phyloP scores from a whole-genome alignment of 2,797 vertebrate species.

The Acrocephalus scirpaceus region DNA sequence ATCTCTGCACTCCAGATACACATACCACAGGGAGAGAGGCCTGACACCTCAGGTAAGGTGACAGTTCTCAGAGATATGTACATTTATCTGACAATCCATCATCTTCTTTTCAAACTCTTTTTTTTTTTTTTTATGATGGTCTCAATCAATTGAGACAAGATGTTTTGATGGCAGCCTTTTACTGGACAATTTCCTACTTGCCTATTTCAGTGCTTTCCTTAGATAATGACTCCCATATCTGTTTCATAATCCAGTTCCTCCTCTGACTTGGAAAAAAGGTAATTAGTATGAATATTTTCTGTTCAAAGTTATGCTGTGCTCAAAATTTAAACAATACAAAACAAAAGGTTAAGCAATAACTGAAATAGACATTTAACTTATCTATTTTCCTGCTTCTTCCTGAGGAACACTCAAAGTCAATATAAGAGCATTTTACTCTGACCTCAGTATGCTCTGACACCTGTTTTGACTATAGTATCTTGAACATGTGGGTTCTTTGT shows the following conservation, averaged over 20 bases:
- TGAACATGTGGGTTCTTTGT: not conserved
- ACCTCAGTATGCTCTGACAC: not conserved
- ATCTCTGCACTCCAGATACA: not conserved
- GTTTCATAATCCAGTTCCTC: not conserved
- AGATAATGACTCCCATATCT: not conserved
- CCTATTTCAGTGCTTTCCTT: not conserved
- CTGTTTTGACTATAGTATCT: not conserved
- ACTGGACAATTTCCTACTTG: not conserved
- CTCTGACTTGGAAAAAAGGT: not conserved
- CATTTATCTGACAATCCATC: not conserved
- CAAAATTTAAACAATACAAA: not conserved
- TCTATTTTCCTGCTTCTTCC: not conserved
- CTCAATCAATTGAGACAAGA: not conserved
- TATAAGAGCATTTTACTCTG: not conserved
- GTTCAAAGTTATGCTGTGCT: not conserved
- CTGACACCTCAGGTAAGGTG: not conserved
- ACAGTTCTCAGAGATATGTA: not conserved
- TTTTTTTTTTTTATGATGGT: not conserved
- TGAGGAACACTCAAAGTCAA: not conserved
- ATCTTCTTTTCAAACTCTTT: not conserved
- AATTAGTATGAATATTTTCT: not conserved
- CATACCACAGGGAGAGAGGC: not conserved
- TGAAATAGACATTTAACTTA: not conserved
- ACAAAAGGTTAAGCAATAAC: not conserved
- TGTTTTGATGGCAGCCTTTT: not conserved